These are phyloP conservation scores for Lasioglossum oenotherae DNA, from an alignment of 2,888 invertebrate genomes.

Conservation along the genomic window DNA sequence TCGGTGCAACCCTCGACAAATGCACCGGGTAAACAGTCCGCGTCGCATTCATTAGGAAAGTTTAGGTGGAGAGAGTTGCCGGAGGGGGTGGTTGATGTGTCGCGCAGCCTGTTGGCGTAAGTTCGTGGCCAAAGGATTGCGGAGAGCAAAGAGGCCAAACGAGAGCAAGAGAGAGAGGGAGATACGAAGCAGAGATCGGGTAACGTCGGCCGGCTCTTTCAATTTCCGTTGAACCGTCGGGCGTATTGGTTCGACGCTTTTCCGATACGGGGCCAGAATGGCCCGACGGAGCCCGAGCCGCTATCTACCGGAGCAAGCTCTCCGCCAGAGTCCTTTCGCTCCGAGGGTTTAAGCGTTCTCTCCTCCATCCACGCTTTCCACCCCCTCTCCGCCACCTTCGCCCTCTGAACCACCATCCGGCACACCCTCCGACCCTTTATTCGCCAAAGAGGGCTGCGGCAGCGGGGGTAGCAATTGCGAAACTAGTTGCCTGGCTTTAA, in stretches of 20 bases:
- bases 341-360: slow-evolving; percentile 20
- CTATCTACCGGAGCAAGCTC: slow-evolving; percentile 24
- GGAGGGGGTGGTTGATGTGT: slow-evolving; percentile 11
- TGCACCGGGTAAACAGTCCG: slow-evolving; percentile 72
- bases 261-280: slow-evolving; percentile 6
- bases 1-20: slow-evolving; percentile 62
- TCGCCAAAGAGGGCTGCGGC: slow-evolving; percentile 48
- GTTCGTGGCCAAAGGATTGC: background rate
- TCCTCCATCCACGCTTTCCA: slow-evolving; percentile 18
- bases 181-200: background rate
- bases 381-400: slow-evolving; percentile 31
- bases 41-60: slow-evolving; percentile 75
- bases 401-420: slow-evolving; percentile 51
- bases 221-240: background rate
- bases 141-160: background rate
- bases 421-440: slow-evolving; percentile 56
- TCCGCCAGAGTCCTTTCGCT: slow-evolving; percentile 32
- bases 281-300: slow-evolving; percentile 8
- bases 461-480: slow-evolving; percentile 63
- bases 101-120: slow-evolving; percentile 15
- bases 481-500: slow-evolving; percentile 71
- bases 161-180: background rate
- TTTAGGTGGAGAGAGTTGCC: slow-evolving; percentile 29
- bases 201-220: background rate
- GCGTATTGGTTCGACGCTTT: background rate